Conservation (phyloP, 2,888 invertebrate species). For the Stictocephala bisonia region DNA sequence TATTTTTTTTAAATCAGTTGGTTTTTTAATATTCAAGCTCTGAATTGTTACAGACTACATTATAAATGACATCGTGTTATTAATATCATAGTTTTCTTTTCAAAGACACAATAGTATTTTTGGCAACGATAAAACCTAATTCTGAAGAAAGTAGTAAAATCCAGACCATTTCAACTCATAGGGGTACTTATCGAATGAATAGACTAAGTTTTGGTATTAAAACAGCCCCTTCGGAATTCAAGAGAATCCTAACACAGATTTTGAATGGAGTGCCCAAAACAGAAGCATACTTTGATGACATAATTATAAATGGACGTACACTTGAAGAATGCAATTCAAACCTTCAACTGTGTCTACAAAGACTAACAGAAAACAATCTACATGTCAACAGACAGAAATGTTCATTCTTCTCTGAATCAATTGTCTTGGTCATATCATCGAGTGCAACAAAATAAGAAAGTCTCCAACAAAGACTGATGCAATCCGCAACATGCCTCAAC, state of each 20-base stretch:
- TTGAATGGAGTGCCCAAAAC: not conserved
- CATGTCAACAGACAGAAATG: slow-evolving; percentile 5
- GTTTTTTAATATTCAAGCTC: no score
- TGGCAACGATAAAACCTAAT: no score
- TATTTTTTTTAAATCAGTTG: no score
- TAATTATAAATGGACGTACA: not conserved
- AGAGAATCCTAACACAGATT: not conserved
- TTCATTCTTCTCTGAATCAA: not conserved
- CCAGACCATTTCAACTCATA: slow-evolving; percentile 44
- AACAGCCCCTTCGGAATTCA: slow-evolving; percentile 1
- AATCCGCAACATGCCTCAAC: not conserved
- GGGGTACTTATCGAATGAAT: slow-evolving; percentile 12
- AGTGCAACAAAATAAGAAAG: slow-evolving; percentile 8
- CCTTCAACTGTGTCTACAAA: not conserved
- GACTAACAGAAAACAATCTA: not conserved
- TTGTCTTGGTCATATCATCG: not conserved
- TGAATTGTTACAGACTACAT: no score
- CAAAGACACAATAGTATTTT: no score
- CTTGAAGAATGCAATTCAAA: not conserved
- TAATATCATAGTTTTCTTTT: no score
- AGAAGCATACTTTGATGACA: slow-evolving; percentile 10
- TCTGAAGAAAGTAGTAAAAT: slow-evolving; percentile 16
- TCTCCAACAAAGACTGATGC: not conserved
- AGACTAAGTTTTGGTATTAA: not conserved
- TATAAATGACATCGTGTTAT: no score